phyloP scores from a whole-genome alignment of 2,797 vertebrate genomes.

The Gallinago solitaria region DNA sequence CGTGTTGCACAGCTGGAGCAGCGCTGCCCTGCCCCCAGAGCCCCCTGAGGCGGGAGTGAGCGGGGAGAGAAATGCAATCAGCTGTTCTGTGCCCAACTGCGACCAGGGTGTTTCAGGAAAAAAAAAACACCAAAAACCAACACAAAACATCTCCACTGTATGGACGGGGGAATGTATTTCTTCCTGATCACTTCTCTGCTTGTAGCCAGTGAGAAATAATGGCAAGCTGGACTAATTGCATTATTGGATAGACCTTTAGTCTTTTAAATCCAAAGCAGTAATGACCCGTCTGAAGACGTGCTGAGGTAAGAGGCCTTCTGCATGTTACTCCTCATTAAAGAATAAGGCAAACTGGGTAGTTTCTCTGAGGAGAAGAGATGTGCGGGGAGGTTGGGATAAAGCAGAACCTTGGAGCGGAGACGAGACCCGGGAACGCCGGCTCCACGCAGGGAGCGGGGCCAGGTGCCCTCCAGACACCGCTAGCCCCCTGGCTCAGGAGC shows the following conservation, averaged over 20 bases:
- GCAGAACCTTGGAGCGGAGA: not conserved
- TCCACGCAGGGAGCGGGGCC: not conserved
- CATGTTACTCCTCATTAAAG: not conserved
- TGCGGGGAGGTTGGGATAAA: not conserved
- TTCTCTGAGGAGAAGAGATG: not conserved
- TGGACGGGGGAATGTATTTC: accelerated
- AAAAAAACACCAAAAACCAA: no score
- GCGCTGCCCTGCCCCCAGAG: accelerated
- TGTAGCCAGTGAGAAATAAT: not conserved
- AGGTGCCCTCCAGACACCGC: not conserved
- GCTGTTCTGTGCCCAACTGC: not conserved
- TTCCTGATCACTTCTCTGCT: not conserved
- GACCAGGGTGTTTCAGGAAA: not conserved
- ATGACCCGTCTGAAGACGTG: not conserved
- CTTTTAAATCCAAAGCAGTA: conserved; percentile 56
- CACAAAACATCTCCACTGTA: not conserved
- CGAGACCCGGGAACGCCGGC: accelerated
- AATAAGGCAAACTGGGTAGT: not conserved
- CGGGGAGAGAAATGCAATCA: not conserved
- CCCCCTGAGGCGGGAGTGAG: accelerated
- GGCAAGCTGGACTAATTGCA: conserved; percentile 36
- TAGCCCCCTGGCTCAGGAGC: not conserved
- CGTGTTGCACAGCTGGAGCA: not conserved
- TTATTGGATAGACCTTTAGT: conserved; percentile 59
- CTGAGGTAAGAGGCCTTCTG: conserved; percentile 13